A percentile compares a stretch with the other conserved stretches of the same genome.
phyloP scores from a whole-genome alignment of 2,888 invertebrate species.

The Meloe dianella region DNA sequence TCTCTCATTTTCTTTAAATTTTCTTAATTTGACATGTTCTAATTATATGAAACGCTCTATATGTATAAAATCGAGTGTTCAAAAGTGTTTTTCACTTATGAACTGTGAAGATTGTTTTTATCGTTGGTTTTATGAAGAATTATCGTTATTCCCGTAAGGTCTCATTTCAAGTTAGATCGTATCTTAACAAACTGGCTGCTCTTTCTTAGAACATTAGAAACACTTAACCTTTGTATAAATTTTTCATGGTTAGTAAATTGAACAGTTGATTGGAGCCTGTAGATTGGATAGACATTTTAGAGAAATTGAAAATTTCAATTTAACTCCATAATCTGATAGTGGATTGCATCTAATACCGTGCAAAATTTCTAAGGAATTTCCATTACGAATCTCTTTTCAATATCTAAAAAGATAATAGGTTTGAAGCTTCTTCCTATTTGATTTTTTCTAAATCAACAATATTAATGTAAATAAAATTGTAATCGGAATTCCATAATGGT shows the following conservation, averaged over 20 bases:
- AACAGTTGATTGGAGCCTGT: neutral
- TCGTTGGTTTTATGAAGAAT: neutral
- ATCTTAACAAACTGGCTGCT: neutral
- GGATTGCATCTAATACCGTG: slow-evolving; percentile 1
- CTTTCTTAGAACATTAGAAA: neutral
- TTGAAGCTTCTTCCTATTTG: neutral
- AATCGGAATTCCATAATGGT: neutral
- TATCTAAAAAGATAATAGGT: neutral
- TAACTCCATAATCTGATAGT: neutral
- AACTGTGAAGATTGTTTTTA: too few relatives aligned
- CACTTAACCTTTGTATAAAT: neutral
- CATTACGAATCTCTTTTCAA: neutral
- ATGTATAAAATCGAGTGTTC: too few relatives aligned
- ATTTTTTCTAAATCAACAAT: neutral
- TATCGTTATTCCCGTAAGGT: neutral
- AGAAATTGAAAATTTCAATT: slow-evolving; percentile 3
- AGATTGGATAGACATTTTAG: neutral
- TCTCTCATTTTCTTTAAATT: too few relatives aligned
- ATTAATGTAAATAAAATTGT: slow-evolving; percentile 2
- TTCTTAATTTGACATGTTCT: too few relatives aligned
- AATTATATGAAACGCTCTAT: too few relatives aligned
- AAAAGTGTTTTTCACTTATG: too few relatives aligned
- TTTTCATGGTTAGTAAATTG: neutral
- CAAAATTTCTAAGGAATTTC: slow-evolving; percentile 2
- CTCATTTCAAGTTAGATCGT: neutral